Conservation (phyloP, 2,797 vertebrate genomes). For the Pithecia hirsuta region DNA sequence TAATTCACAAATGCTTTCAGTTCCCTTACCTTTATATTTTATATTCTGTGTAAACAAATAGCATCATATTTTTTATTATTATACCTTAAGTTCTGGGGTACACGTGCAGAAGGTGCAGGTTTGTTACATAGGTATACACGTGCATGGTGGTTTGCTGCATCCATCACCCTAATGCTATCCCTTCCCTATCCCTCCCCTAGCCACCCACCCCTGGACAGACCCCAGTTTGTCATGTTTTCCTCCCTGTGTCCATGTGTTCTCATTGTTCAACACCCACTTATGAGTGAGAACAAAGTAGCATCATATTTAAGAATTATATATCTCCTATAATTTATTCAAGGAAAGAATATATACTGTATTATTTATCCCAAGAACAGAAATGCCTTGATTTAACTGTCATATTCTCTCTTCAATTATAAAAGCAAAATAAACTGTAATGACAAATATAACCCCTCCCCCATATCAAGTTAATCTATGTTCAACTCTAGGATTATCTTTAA, state of each 20-base stretch:
- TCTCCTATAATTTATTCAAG: not conserved
- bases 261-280: too few species aligned
- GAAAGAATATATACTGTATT: slow-evolving; percentile 4
- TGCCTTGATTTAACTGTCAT: not conserved
- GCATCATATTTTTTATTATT: too few species aligned
- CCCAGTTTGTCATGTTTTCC: too few species aligned
- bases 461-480: slow-evolving; percentile 21
- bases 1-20: slow-evolving; percentile 21
- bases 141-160: too few species aligned
- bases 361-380: slow-evolving; percentile 1
- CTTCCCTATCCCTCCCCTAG: too few species aligned
- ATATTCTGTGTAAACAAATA: slow-evolving; percentile 1
- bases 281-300: not conserved
- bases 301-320: not conserved
- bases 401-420: not conserved
- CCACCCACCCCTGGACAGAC: too few species aligned
- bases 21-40: slow-evolving; percentile 21
- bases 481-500: slow-evolving; percentile 15
- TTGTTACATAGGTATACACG: too few species aligned
- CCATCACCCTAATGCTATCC: too few species aligned
- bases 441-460: not conserved
- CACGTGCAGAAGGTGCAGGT: too few species aligned
- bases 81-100: too few species aligned
- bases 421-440: not conserved
- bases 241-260: too few species aligned